phyloP scores from a whole-genome alignment of 2,113 vertebrate species.

The Pomatostomus ruficeps region DNA sequence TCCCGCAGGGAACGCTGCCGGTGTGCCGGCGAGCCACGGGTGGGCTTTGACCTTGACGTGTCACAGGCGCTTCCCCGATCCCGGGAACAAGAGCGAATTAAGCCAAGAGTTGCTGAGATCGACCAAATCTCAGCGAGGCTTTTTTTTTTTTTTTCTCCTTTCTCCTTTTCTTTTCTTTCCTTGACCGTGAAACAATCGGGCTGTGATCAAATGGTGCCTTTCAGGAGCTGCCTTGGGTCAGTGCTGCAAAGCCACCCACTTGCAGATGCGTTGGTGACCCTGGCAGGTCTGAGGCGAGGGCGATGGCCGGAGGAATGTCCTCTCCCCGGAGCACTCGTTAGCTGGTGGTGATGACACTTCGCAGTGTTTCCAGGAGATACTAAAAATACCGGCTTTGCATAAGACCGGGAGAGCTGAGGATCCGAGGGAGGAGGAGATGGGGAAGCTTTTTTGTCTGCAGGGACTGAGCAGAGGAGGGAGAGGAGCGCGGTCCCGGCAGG shows the following conservation, averaged over 20 bases:
- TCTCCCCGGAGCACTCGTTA: not conserved
- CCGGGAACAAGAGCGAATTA: not conserved
- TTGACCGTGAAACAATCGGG: not conserved
- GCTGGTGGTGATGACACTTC: constrained; percentile 4
- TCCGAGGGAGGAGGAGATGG: constrained; percentile 1
- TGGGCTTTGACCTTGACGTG: constrained; percentile 32
- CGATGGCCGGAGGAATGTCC: constrained; percentile 15
- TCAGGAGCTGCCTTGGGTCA: not conserved
- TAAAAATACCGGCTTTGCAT: constrained; percentile 51
- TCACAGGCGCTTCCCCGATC: not conserved
- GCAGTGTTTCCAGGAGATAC: not conserved
- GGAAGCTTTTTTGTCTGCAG: not conserved
- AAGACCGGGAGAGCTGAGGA: not conserved
- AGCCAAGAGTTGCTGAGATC: not conserved
- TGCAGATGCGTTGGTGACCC: not conserved
- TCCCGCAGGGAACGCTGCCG: accelerated
- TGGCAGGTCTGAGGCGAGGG: constrained; percentile 7
- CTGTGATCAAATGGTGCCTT: not conserved
- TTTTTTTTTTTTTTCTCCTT: not conserved
- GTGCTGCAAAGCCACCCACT: not conserved
- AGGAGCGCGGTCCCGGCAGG: not conserved
- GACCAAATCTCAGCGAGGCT: not conserved
- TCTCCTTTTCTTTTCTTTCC: not conserved
- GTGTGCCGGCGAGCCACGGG: not conserved
- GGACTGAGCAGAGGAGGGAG: not conserved